Evolutionary conservation across 2,797 vertebrate genomes (phyloP).

Genomic region (Glossophaga mutica): DNA sequence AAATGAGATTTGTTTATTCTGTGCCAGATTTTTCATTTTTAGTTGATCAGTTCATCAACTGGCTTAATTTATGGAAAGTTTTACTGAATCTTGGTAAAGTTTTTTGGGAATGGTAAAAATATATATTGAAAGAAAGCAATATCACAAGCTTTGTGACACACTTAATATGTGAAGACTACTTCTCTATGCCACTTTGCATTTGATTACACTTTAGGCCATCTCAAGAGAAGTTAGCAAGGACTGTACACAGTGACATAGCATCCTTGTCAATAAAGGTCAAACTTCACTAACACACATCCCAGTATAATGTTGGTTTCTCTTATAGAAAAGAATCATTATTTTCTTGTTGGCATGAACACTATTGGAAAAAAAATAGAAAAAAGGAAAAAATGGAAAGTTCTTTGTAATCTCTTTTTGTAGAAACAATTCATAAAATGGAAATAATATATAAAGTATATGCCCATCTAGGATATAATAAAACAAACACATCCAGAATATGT

Average conservation of each 20-base stretch:
- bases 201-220: not conserved
- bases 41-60: not conserved
- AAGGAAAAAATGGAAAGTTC: rapidly evolving
- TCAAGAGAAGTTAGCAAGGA: constrained; percentile 43
- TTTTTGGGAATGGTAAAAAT: not conserved
- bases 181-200: not conserved
- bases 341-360: constrained; percentile 28
- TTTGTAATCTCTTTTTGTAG: not conserved
- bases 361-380: not conserved
- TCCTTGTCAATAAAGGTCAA: constrained; percentile 52
- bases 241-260: constrained; percentile 44
- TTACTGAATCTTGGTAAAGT: not conserved
- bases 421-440: constrained; percentile 35
- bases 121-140: not conserved
- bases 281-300: constrained; percentile 53
- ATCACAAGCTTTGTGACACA: not conserved
- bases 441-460: not conserved
- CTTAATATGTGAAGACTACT: not conserved
- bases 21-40: not conserved
- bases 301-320: constrained; percentile 39
- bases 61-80: not conserved
- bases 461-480: constrained; percentile 16
- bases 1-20: constrained; percentile 3
- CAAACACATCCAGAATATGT: not conserved
- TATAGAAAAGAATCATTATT: constrained; percentile 28